phyloP scores from a whole-genome alignment of 2,797 vertebrate genomes.

The Megalops cyprinoides region DNA sequence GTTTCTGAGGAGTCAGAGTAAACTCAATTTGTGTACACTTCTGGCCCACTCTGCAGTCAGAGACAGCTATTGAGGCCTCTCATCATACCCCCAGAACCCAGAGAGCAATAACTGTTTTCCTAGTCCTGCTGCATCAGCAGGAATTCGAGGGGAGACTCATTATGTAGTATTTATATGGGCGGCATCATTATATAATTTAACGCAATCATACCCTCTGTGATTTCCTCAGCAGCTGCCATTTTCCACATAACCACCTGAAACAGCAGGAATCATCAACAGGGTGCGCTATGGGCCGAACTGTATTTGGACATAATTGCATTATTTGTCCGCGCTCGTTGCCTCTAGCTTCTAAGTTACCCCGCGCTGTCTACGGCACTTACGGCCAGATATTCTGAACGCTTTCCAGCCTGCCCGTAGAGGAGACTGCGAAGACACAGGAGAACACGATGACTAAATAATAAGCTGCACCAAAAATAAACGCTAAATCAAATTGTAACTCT shows the following conservation, averaged over 20 bases:
- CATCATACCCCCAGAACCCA: constrained; percentile 17
- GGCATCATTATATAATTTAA: constrained; percentile 45
- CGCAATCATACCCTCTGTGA: constrained; percentile 46
- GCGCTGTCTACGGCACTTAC: neutral
- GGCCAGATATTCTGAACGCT: neutral
- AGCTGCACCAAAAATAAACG: constrained; percentile 31
- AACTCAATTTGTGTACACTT: constrained; percentile 40
- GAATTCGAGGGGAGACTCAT: constrained; percentile 36
- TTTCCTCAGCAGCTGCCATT: constrained; percentile 37
- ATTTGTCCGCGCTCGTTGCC: no score
- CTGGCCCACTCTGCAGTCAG: constrained; percentile 31
- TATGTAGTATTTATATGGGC: constrained; percentile 48
- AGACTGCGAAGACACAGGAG: neutral
- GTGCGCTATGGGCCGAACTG: constrained; percentile 18
- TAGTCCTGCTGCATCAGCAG: constrained; percentile 35
- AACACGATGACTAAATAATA: constrained; percentile 32
- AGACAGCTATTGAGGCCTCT: constrained; percentile 34
- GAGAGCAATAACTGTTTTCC: constrained; percentile 36
- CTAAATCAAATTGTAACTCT: constrained; percentile 32
- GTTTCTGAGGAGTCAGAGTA: constrained; percentile 20
- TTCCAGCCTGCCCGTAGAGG: neutral
- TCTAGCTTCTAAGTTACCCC: neutral
- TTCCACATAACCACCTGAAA: constrained; percentile 41
- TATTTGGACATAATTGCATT: constrained; percentile 9
- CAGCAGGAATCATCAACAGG: constrained; percentile 27